Conservation (phyloP, 2,113 vertebrate species). For the Gasterosteus nipponicus region DNA sequence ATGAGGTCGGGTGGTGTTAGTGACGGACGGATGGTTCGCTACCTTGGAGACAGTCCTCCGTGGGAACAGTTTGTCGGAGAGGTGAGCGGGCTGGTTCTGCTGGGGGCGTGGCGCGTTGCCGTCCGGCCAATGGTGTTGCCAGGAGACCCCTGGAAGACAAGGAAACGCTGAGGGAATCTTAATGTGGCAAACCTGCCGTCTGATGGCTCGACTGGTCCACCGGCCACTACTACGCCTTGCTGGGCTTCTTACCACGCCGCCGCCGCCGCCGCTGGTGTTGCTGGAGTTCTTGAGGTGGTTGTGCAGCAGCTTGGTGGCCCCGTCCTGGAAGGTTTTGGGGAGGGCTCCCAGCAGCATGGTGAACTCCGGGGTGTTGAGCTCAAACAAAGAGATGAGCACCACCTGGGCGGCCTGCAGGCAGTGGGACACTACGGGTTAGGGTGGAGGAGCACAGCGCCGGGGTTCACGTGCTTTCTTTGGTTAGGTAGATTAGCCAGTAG, state of each 20-base stretch:
- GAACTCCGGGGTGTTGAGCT: conserved; percentile 98
- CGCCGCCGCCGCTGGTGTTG: conserved; percentile 81
- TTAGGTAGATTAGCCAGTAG: conserved; percentile 3
- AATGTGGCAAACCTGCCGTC: neutral
- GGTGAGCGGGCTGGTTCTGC: conserved; percentile 94
- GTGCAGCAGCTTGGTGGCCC: conserved; percentile 97
- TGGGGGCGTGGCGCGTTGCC: conserved; percentile 89
- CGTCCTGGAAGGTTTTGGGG: conserved; percentile 99
- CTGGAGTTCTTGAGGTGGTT: conserved; percentile 98
- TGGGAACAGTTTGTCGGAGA: conserved; percentile 98
- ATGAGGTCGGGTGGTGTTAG: neutral
- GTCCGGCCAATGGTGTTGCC: conserved; percentile 95
- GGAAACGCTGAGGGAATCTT: conserved; percentile 3
- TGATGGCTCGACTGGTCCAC: neutral
- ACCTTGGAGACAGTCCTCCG: conserved; percentile 98
- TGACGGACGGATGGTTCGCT: conserved; percentile 32
- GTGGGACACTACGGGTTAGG: conserved; percentile 4
- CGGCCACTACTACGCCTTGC: no score
- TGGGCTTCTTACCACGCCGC: conserved; percentile 83
- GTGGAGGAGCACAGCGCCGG: neutral
- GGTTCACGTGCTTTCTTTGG: conserved; percentile 4
- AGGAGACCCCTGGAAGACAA: conserved; percentile 87
- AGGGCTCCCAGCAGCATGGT: conserved; percentile 98
- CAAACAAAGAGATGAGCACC: conserved; percentile 96
- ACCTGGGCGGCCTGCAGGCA: conserved; percentile 91